These are phyloP conservation scores for Montifringilla adamsi DNA, from an alignment of 2,113 vertebrate species.

Conservation along the genomic window DNA sequence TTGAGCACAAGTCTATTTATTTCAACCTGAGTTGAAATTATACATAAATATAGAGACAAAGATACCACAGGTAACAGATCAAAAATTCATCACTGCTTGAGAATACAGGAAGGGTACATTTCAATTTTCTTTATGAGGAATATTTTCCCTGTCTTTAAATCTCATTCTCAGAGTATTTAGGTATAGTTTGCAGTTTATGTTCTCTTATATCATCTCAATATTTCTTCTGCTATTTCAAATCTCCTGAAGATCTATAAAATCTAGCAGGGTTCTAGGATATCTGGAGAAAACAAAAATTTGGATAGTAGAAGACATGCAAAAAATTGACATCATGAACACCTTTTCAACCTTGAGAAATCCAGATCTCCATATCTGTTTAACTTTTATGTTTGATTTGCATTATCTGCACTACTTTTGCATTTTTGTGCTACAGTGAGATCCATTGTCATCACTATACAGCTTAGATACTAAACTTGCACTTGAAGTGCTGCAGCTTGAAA, in stretches of 20 bases:
- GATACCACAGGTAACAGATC: not conserved
- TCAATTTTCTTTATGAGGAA: not conserved
- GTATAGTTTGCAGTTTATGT: not conserved
- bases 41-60: not conserved
- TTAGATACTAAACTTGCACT: not conserved
- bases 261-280: not conserved
- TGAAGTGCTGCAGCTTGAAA: not conserved
- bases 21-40: not conserved
- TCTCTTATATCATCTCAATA: not conserved
- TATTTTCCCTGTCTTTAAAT: not conserved
- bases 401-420: not conserved
- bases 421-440: not conserved
- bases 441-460: not conserved
- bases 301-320: accelerated
- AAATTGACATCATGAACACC: not conserved
- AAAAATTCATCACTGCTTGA: not conserved
- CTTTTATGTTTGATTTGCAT: not conserved
- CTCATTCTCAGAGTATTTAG: not conserved
- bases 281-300: not conserved
- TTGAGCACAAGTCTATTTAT: not conserved
- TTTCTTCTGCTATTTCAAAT: not conserved
- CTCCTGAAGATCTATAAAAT: not conserved
- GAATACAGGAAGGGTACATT: not conserved
- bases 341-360: not conserved
- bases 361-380: not conserved